Percentiles rank a stretch among this genome's conserved stretches.
Conservation (phyloP, 2,113 vertebrate genomes). For the Sander lucioperca region DNA sequence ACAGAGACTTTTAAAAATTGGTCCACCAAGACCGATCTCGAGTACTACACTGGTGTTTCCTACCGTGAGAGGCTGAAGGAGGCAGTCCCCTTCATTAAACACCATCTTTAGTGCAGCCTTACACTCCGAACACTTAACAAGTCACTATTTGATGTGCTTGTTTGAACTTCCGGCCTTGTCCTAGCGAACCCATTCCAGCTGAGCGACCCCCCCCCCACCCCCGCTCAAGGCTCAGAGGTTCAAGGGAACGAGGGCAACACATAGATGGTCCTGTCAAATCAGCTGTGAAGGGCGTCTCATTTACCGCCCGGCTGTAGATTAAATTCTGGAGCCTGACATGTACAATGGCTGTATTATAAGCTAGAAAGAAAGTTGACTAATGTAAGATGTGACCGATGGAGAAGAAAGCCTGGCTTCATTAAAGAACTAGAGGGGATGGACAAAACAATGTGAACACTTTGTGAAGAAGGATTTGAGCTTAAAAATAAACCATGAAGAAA, state of each 20-base stretch:
- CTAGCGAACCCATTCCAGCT: constrained; percentile 25
- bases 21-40: too few species aligned
- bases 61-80: not conserved
- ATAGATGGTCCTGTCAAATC: constrained; percentile 48
- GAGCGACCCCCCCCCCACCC: constrained; percentile 31
- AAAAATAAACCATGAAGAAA: too few species aligned
- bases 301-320: constrained; percentile 50
- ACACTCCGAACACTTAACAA: constrained; percentile 4
- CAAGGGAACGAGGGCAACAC: constrained; percentile 21
- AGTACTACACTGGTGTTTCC: too few species aligned
- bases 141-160: constrained; percentile 34
- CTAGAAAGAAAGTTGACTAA: constrained; percentile 45
- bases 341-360: constrained; percentile 59
- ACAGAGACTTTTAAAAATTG: too few species aligned
- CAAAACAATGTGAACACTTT: constrained; percentile 1
- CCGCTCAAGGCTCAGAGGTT: constrained; percentile 19
- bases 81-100: constrained; percentile 28
- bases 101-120: not conserved
- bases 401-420: constrained; percentile 46
- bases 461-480: not conserved
- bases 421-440: not conserved
- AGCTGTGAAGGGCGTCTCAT: constrained; percentile 56
- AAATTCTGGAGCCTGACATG: constrained; percentile 57
- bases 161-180: constrained; percentile 53
- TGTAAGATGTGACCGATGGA: constrained; percentile 27